Evolutionary conservation across 2,113 vertebrate genomes (phyloP).

Genomic region (Nyctibius bracteatus): DNA sequence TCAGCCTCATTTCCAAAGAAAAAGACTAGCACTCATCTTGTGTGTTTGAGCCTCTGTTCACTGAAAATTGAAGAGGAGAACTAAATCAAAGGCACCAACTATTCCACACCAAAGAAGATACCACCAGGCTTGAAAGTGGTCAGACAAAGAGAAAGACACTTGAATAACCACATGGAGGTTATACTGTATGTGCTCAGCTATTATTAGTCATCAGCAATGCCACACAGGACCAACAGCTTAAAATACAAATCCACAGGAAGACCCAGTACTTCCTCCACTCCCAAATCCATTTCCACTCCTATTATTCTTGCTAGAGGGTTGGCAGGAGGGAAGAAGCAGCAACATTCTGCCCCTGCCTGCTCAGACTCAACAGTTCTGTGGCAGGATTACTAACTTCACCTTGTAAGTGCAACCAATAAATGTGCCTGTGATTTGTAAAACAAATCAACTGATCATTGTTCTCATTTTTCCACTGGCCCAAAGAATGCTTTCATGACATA

Average conservation of each 20-base stretch:
- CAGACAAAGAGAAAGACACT: neutral
- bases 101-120: neutral
- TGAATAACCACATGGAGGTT: neutral
- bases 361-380: neutral
- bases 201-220: neutral
- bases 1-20: neutral
- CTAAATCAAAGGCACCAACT: neutral
- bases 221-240: neutral
- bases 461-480: neutral
- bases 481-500: neutral
- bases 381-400: neutral
- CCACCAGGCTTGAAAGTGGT: neutral
- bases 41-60: neutral
- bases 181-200: neutral
- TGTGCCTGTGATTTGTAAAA: neutral
- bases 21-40: neutral
- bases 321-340: neutral
- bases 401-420: neutral
- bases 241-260: slow-evolving; percentile 46
- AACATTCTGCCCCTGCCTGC: neutral
- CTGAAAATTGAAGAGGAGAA: neutral
- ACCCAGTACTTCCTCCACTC: slow-evolving; percentile 41
- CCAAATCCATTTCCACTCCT: slow-evolving; percentile 54
- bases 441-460: neutral
- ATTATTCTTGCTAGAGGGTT: neutral